Conservation (phyloP, 2,888 invertebrate genomes). For the Campoletis raptor region DNA sequence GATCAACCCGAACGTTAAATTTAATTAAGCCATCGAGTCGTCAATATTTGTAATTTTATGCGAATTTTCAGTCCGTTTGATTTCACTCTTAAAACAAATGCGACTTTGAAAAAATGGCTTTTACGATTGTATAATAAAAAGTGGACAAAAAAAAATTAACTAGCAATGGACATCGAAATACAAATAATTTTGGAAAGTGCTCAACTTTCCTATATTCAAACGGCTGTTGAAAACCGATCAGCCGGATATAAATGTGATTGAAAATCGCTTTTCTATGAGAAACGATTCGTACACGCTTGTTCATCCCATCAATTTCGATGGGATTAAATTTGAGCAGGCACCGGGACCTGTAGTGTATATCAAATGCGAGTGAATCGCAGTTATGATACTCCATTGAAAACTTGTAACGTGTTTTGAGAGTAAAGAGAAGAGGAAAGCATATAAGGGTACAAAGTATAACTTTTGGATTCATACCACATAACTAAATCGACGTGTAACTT, state of each 20-base stretch:
- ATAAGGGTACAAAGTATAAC: constrained; percentile 48
- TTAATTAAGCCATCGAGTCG: constrained; percentile 10
- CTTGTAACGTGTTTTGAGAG: constrained; percentile 13
- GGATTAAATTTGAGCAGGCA: constrained; percentile 2
- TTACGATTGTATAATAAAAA: background rate
- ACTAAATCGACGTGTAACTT: constrained; percentile 68
- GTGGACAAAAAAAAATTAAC: background rate
- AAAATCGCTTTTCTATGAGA: constrained; percentile 2
- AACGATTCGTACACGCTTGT: background rate
- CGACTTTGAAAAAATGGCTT: background rate
- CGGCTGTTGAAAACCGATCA: background rate
- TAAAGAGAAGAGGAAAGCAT: background rate
- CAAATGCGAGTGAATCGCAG: constrained; percentile 9
- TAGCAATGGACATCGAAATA: background rate
- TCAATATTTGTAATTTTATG: background rate
- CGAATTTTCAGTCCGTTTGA: background rate
- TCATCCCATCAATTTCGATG: constrained; percentile 11
- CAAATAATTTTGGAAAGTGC: background rate
- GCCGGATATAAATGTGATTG: constrained; percentile 12
- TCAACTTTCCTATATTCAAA: background rate
- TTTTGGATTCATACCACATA: constrained; percentile 62
- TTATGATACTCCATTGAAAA: constrained; percentile 18
- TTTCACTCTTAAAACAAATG: background rate
- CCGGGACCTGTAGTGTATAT: constrained; percentile 10
- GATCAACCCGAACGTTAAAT: constrained; percentile 26